phyloP scores from a whole-genome alignment of 2,888 invertebrate species.

The Sesamia inferens region DNA sequence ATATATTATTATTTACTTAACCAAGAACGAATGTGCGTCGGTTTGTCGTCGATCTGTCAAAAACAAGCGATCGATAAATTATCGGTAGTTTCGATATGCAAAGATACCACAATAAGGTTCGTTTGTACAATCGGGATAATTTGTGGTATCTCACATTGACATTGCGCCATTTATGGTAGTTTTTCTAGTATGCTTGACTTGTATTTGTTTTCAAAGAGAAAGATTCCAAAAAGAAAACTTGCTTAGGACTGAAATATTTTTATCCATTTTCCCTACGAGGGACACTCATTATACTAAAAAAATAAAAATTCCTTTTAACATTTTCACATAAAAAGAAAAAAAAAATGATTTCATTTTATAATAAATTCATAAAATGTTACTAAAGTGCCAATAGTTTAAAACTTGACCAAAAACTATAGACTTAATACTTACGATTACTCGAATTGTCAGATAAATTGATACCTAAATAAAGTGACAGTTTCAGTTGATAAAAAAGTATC shows the following conservation, averaged over 20 bases:
- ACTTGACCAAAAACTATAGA: slow-evolving; percentile 42
- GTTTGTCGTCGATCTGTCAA: background rate
- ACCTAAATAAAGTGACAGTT: background rate
- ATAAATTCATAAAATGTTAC: slow-evolving; percentile 20
- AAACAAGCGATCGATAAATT: background rate
- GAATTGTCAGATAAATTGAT: slow-evolving; percentile 34
- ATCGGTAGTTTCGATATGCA: background rate
- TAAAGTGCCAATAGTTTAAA: slow-evolving; percentile 57
- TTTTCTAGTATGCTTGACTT: too few species aligned
- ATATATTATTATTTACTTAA: background rate
- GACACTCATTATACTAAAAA: too few species aligned
- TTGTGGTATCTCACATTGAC: background rate
- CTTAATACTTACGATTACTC: slow-evolving; percentile 13
- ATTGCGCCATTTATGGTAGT: background rate
- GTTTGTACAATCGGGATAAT: background rate
- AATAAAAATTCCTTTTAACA: too few species aligned
- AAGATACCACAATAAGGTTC: too few species aligned
- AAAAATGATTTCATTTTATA: background rate
- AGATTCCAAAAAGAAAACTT: background rate
- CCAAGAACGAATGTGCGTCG: background rate
- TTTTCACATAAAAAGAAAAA: too few species aligned
- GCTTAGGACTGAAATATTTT: background rate
- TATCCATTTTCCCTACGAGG: background rate
- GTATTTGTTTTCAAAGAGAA: background rate
- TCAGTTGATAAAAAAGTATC: background rate